Percentiles rank a stretch among this genome's conserved stretches.
These are phyloP conservation scores for Zaprionus davidi DNA, from an alignment of 1,140 invertebrate genomes.

Conservation along the genomic window DNA sequence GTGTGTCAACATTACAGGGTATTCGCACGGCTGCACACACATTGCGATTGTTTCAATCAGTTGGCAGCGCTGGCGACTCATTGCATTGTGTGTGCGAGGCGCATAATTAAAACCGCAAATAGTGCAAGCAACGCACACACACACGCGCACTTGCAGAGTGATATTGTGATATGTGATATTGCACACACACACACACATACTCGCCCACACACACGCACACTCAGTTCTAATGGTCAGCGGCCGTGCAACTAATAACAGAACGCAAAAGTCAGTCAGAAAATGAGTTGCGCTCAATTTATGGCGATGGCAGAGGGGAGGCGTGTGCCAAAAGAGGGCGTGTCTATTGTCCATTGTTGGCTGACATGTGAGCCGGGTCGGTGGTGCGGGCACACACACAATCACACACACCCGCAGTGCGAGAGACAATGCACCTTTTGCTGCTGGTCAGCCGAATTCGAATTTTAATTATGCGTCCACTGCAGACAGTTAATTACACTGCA, in stretches of 20 bases:
- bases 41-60: constrained; percentile 45
- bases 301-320: neutral
- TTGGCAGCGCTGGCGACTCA: constrained; percentile 27
- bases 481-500: constrained; percentile 39
- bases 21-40: constrained; percentile 1
- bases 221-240: constrained; percentile 33
- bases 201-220: neutral
- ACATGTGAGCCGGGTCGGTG: constrained; percentile 38
- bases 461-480: constrained; percentile 43
- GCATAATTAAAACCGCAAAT: constrained; percentile 57
- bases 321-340: neutral
- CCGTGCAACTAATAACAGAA: constrained; percentile 38
- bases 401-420: neutral
- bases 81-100: constrained; percentile 41
- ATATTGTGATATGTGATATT: constrained; percentile 46
- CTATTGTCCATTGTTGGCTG: constrained; percentile 38
- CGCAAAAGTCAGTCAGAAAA: constrained; percentile 41
- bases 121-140: constrained; percentile 35
- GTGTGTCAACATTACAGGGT: constrained; percentile 8
- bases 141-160: neutral
- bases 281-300: constrained; percentile 21
- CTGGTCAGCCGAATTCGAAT: constrained; percentile 36
- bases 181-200: constrained; percentile 10
- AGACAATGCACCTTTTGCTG: constrained; percentile 43
- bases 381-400: neutral